These are phyloP conservation scores for Melanostoma scalare DNA, from an alignment of 2,888 invertebrate species.

Conservation along the genomic window DNA sequence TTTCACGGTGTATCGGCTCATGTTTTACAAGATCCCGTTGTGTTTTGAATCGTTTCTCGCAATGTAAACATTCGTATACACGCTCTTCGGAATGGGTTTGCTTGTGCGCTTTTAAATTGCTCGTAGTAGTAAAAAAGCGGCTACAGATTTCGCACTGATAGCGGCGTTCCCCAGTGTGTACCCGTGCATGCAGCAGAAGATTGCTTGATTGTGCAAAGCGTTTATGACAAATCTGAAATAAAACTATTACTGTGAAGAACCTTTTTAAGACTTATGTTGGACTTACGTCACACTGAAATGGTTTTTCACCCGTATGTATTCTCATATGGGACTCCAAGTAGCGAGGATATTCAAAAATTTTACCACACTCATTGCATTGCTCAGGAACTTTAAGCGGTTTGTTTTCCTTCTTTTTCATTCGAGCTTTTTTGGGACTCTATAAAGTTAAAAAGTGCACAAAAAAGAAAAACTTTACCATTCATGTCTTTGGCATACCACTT, in stretches of 20 bases:
- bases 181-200: slow-evolving; percentile 75
- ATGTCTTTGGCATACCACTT: slow-evolving; percentile 30
- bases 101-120: slow-evolving; percentile 76
- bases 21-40: slow-evolving; percentile 75
- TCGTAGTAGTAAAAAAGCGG: slow-evolving; percentile 76
- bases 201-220: slow-evolving; percentile 76
- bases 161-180: slow-evolving; percentile 74
- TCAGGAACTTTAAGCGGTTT: slow-evolving; percentile 75
- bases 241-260: not conserved
- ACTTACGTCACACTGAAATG: slow-evolving; percentile 77
- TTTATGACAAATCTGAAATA: slow-evolving; percentile 72
- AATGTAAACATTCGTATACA: slow-evolving; percentile 74
- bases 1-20: slow-evolving; percentile 74
- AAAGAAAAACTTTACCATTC: too few relatives aligned
- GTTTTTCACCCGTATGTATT: slow-evolving; percentile 77
- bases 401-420: slow-evolving; percentile 65
- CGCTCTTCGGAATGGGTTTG: slow-evolving; percentile 74
- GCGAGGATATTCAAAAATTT: slow-evolving; percentile 76
- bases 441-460: not conserved
- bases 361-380: slow-evolving; percentile 77
- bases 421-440: slow-evolving; percentile 51
- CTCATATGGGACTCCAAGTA: slow-evolving; percentile 78
- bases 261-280: not conserved
- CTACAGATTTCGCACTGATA: slow-evolving; percentile 77
- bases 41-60: slow-evolving; percentile 75